A percentile compares a stretch with the other conserved stretches of the same genome.
Evolutionary conservation across 2,797 vertebrate species (phyloP).

Genomic region (Spinus pinus): DNA sequence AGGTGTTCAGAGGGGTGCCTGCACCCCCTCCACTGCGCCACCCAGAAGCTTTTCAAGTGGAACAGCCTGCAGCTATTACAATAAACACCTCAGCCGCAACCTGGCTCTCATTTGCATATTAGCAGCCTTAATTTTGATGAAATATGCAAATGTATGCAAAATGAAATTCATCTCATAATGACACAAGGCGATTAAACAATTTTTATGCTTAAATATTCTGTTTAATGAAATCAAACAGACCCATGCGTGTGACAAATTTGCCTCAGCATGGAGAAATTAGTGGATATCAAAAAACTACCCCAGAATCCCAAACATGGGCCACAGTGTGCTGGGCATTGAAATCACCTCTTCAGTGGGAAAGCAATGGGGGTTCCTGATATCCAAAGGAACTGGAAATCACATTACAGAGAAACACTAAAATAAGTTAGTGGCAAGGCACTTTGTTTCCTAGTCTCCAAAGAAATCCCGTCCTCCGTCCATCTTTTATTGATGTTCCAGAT

Average conservation of each 20-base stretch:
- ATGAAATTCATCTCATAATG: slow-evolving; percentile 98
- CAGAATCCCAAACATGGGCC: slow-evolving; percentile 48
- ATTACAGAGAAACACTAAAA: slow-evolving; percentile 58
- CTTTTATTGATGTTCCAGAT: slow-evolving; percentile 58
- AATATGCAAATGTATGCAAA: slow-evolving; percentile 99
- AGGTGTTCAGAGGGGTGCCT: neutral
- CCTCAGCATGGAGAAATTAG: slow-evolving; percentile 88
- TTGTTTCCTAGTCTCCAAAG: slow-evolving; percentile 33
- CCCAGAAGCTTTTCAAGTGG: slow-evolving; percentile 83
- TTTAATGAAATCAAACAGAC: slow-evolving; percentile 99
- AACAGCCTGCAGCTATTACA: slow-evolving; percentile 92
- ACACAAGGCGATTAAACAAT: slow-evolving; percentile 98
- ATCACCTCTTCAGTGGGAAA: slow-evolving; percentile 25
- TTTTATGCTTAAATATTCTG: slow-evolving; percentile 99
- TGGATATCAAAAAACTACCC: slow-evolving; percentile 77
- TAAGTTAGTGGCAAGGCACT: slow-evolving; percentile 61
- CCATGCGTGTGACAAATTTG: slow-evolving; percentile 89
- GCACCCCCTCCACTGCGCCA: slow-evolving; percentile 58
- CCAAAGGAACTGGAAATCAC: slow-evolving; percentile 64
- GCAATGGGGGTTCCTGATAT: slow-evolving; percentile 56
- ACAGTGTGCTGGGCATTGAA: slow-evolving; percentile 48
- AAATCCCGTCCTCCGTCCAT: neutral
- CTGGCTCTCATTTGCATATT: slow-evolving; percentile 92
- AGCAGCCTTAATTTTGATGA: slow-evolving; percentile 88
- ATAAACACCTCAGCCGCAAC: slow-evolving; percentile 95